phyloP scores from a whole-genome alignment of 2,797 vertebrate species.

The Pteronotus mesoamericanus region DNA sequence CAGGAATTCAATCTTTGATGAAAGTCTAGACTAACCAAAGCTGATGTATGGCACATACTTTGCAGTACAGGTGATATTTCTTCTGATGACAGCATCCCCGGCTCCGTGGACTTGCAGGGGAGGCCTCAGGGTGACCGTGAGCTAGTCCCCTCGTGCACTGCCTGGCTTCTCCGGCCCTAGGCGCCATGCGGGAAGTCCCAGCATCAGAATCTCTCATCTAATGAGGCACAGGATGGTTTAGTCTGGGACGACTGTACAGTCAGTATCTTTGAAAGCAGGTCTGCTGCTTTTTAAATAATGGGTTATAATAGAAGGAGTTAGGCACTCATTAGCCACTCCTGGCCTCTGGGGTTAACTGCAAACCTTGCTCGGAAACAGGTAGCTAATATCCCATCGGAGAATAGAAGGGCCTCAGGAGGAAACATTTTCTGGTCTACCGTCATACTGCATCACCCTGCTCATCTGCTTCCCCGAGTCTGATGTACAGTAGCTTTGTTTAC shows the following conservation, averaged over 20 bases:
- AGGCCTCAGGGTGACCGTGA: not conserved
- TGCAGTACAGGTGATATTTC: not conserved
- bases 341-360: not conserved
- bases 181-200: not conserved
- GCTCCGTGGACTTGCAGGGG: not conserved
- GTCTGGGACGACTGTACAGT: not conserved
- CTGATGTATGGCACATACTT: not conserved
- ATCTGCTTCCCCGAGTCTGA: not conserved
- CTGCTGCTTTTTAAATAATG: not conserved
- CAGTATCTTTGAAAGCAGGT: not conserved
- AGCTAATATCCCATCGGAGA: not conserved
- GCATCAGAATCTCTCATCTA: not conserved
- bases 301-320: not conserved
- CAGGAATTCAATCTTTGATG: not conserved
- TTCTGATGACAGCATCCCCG: not conserved
- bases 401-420: not conserved
- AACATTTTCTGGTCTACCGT: not conserved
- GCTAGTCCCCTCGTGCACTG: not conserved
- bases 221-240: not conserved
- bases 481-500: not conserved
- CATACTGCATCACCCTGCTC: not conserved
- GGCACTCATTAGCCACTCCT: not conserved
- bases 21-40: not conserved
- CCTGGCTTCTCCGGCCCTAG: not conserved
- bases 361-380: not conserved